Percentiles rank a stretch among this genome's conserved stretches.
Conservation (phyloP, 1,140 invertebrate genomes). For the Vollenhovia emeryi region DNA sequence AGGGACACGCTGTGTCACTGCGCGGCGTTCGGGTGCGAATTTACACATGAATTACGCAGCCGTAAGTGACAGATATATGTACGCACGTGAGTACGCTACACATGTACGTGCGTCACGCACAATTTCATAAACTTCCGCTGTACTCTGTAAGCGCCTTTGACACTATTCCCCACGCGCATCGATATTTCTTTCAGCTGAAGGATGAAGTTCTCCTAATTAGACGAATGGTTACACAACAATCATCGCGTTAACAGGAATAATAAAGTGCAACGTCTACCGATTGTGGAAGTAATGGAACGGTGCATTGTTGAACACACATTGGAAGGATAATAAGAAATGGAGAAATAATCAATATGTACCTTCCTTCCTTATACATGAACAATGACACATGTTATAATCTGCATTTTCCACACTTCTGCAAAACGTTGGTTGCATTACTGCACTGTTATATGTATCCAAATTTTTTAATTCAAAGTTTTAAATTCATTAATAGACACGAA, state of each 20-base stretch:
- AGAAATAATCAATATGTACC: no score
- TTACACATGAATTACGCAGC: constrained; percentile 75
- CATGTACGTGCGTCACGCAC: constrained; percentile 49
- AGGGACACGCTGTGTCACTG: constrained; percentile 62
- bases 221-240: neutral
- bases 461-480: no score
- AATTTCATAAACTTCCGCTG: constrained; percentile 81
- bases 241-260: neutral
- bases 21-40: constrained; percentile 67
- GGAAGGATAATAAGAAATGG: no score
- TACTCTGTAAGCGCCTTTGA: constrained; percentile 62
- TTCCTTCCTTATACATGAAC: no score
- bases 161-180: constrained; percentile 8
- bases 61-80: constrained; percentile 39
- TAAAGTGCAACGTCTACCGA: no score
- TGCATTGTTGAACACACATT: no score
- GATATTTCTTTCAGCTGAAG: neutral
- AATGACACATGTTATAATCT: no score
- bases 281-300: no score
- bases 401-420: no score
- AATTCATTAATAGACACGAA: no score
- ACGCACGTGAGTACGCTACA: constrained; percentile 47
- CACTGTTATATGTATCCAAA: no score
- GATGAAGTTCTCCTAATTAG: neutral
- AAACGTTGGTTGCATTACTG: no score